phyloP scores from a whole-genome alignment of 2,888 invertebrate species.

The Sialis fuliginosa region DNA sequence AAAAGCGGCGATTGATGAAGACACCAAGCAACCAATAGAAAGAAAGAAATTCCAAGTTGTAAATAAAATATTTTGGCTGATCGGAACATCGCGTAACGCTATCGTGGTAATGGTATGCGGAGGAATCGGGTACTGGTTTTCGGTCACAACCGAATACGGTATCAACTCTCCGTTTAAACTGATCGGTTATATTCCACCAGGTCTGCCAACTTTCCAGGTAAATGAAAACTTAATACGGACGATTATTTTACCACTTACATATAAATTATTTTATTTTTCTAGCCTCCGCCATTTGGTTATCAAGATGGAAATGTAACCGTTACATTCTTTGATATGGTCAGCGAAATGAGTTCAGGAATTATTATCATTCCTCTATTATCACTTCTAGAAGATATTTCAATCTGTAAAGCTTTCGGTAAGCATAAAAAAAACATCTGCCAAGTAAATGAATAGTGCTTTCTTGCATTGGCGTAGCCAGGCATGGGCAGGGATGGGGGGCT shows the following conservation, averaged over 20 bases:
- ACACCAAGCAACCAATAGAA: conserved; percentile 30
- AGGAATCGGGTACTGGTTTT: conserved; percentile 46
- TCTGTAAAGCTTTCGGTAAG: conserved; percentile 83
- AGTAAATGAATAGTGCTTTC: too few species aligned
- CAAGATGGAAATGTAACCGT: conserved; percentile 32
- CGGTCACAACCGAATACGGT: conserved; percentile 22
- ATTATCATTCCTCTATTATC: conserved; percentile 75
- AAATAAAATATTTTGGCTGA: conserved; percentile 54
- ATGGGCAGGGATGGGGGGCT: too few species aligned
- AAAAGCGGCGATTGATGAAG: conserved; percentile 16
- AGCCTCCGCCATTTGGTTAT: conserved; percentile 16
- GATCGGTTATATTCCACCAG: conserved; percentile 60
- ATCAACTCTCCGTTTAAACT: conserved; percentile 40
- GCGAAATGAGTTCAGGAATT: conserved; percentile 68
- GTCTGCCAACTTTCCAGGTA: conserved; percentile 44
- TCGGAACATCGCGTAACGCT: conserved; percentile 69
- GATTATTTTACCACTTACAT: conserved; percentile 48
- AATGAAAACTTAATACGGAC: conserved; percentile 15
- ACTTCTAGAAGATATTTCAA: conserved; percentile 78
- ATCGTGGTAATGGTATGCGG: conserved; percentile 64
- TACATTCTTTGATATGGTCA: conserved; percentile 51
- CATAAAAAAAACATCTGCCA: conserved; percentile 19
- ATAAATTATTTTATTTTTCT: conserved; percentile 18
- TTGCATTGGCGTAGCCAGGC: too few species aligned
- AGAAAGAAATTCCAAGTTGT: conserved; percentile 20